A percentile compares a stretch with the other conserved stretches of the same genome.
Evolutionary conservation across 2,888 invertebrate genomes (phyloP).

Genomic region (Athalia cordata): DNA sequence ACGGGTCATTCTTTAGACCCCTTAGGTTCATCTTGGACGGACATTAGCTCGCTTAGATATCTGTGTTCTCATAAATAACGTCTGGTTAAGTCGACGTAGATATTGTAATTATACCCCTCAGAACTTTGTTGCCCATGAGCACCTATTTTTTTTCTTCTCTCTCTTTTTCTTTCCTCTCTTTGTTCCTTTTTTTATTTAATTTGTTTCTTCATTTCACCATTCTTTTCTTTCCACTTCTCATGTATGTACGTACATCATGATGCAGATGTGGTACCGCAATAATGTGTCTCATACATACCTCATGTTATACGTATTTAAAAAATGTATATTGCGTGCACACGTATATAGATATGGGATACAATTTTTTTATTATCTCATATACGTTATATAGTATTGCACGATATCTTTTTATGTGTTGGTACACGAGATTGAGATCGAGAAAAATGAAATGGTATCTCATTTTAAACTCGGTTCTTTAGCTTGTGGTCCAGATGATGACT

Average conservation of each 20-base stretch:
- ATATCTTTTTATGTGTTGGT: neutral
- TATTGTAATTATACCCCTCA: constrained; percentile 42
- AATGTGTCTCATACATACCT: neutral
- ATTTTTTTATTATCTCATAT: neutral
- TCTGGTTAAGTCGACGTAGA: constrained; percentile 39
- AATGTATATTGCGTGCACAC: neutral
- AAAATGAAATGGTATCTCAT: constrained; percentile 8
- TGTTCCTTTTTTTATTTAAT: neutral
- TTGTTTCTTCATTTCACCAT: neutral
- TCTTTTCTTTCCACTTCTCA: neutral
- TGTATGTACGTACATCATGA: constrained; percentile 10
- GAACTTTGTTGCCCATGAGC: constrained; percentile 18
- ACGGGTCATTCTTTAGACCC: constrained; percentile 35
- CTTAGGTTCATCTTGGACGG: constrained; percentile 39
- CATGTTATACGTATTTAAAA: neutral
- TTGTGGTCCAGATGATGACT: constrained; percentile 15
- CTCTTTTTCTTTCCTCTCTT: constrained; percentile 5
- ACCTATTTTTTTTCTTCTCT: constrained; percentile 4
- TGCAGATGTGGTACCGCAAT: neutral
- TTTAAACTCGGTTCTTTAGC: neutral
- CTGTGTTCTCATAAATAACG: constrained; percentile 44
- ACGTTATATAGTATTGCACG: neutral
- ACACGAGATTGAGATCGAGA: neutral
- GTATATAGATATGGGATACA: neutral
- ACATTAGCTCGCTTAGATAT: constrained; percentile 39